Base-by-base conservation (phyloP, 1,140 invertebrate species). In the Nomia melanderi region DNA sequence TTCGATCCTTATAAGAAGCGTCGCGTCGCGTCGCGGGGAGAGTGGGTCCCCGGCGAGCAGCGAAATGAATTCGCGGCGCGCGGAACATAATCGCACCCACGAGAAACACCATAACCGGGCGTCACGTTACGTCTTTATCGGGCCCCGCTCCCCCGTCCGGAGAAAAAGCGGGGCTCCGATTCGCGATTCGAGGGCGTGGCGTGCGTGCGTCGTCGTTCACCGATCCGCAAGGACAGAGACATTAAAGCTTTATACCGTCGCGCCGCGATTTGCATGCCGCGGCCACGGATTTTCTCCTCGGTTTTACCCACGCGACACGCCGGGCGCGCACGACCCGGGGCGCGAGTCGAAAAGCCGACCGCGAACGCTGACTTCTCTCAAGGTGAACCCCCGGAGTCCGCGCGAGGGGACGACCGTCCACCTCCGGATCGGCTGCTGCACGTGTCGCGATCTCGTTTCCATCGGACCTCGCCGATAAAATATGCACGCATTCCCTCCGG, bases 101-200 rank as follows among this genome's bases (percentile, higher is more conserved):
- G 77, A 79, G 72, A 63, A 75, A 67, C 44, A 27, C 77, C 72
- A 76, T 76, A 79, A 79, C 60, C 72, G 77, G 57, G 27, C 29
- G 63, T 71, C 60, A 44, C 64, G 57, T 79, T 79, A 79, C 77
- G 63, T 79, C 77, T 79, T 79, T 79, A 79, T 79, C 77, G 72
- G 29, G 17, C 8, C 56, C 25, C 20, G 25, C 36, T 1, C 25
- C 29, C n/a, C 7, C 12, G 31, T 9, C 17, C 4, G 9, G 11
- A 5, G 8, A 5, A n/a, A 53, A 53, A 53, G 6, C 33, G 63
- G 44, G 60, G 66, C 36, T 56, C 63, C 72, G 65, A 74, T 66
- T 74, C 65, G 60, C 41, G 41, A 74, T 14, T 4, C 41, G 72
- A 62, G 62, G 77, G 77, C 63, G 77, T 79, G 77, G 77, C 72